Base-by-base conservation (phyloP, 2,888 invertebrate genomes). In the Encarsia formosa region DNA sequence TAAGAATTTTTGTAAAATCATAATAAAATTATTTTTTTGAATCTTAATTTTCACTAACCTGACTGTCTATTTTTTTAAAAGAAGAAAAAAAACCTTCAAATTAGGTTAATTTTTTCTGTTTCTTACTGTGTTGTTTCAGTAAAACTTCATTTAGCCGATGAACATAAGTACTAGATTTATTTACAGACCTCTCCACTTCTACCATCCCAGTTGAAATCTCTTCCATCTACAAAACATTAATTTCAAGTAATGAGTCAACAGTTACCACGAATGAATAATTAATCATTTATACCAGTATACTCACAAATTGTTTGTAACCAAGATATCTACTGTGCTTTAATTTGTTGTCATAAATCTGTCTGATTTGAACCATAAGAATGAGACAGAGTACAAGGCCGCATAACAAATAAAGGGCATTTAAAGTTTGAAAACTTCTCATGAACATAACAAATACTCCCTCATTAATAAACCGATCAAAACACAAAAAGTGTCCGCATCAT, bases 231-330 rank as follows among this genome's bases (percentile, higher is more conserved):
- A 56, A 58, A 24, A 49, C 18, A 43, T 47, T 13, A 34, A 15
- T 34, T 34, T 26, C 26, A 13, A 15, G 20, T 13, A 16, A 11
- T 15, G 19, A n/a, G n/a, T n/a, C n/a, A n/a, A n/a, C n/a, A n/a
- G n/a, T n/a, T n/a, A n/a, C n/a, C n/a, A n/a, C n/a, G n/a, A n/a
- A n/a, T n/a, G n/a, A n/a, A n/a, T n/a, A n/a, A n/a, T n/a, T n/a
- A n/a, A n/a, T n/a, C n/a, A n/a, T n/a, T n/a, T n/a, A n/a, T n/a
- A n/a, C n/a, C n/a, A n/a, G n/a, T 11, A 43, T 51, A 69, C 75
- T 73, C 64, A 78, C 78, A 59, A 75, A 75, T 61, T 73, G 68
- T 56, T 74, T 75, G 57, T 78, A 78, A 49, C 71, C 73, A 48
- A 75, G 61, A 51, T 76, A 74, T 61, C 78, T 68, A 57, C 74